Evolutionary conservation across 2,113 vertebrate genomes (phyloP).

Genomic region (Nerophis ophidion): DNA sequence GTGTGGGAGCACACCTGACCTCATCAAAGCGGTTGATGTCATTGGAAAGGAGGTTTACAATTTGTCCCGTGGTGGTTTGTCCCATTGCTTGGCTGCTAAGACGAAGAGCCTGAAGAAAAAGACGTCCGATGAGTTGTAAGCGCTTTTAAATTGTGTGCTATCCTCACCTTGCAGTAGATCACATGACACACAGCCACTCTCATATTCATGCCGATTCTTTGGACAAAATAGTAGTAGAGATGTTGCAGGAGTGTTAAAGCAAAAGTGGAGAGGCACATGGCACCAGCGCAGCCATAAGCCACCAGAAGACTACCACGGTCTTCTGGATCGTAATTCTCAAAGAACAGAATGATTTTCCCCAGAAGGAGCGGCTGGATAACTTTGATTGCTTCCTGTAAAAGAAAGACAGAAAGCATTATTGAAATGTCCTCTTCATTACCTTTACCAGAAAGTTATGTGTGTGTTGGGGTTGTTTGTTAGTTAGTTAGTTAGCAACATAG

Average conservation of each 20-base stretch:
- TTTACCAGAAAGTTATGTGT: too few relatives aligned
- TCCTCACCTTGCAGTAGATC: slow-evolving; percentile 83
- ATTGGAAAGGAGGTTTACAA: slow-evolving; percentile 91
- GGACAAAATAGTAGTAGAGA: slow-evolving; percentile 84
- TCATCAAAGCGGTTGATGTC: slow-evolving; percentile 93
- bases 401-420: background rate
- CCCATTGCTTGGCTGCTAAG: slow-evolving; percentile 82
- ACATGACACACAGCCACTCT: slow-evolving; percentile 90
- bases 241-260: slow-evolving; percentile 78
- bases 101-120: slow-evolving; percentile 76
- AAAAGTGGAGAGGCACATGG: slow-evolving; percentile 73
- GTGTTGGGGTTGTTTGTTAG: too few relatives aligned
- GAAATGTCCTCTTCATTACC: too few relatives aligned
- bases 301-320: slow-evolving; percentile 42
- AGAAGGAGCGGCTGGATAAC: slow-evolving; percentile 83
- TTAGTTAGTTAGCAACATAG: too few relatives aligned
- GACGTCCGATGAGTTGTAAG: background rate
- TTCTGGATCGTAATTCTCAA: slow-evolving; percentile 69
- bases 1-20: slow-evolving; percentile 58
- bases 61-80: slow-evolving; percentile 89
- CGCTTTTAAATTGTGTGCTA: background rate
- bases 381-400: slow-evolving; percentile 76
- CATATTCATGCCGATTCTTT: slow-evolving; percentile 83
- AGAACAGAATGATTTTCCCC: slow-evolving; percentile 80
- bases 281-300: slow-evolving; percentile 70